A percentile compares a stretch with the other conserved stretches of the same genome.
Conservation (phyloP, 2,888 invertebrate species). For the Mantis religiosa region DNA sequence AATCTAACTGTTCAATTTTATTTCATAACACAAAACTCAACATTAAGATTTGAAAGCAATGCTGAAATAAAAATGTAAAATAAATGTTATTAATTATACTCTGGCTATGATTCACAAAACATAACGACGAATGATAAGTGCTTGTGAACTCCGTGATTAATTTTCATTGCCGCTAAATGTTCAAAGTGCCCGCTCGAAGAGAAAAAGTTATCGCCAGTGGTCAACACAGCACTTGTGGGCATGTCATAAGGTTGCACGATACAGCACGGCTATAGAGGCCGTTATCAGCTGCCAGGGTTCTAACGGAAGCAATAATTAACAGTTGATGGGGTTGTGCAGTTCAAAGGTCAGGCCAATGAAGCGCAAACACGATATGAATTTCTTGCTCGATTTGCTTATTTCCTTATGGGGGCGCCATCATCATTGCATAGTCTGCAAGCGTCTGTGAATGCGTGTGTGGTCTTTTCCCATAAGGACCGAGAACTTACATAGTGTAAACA, state of each 20-base stretch:
- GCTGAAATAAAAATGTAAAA: no score
- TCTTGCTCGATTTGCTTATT: background rate
- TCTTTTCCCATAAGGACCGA: background rate
- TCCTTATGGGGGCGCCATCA: background rate
- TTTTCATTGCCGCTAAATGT: background rate
- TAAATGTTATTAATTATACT: no score
- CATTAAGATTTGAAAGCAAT: no score
- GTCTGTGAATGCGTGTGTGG: background rate
- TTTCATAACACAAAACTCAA: no score
- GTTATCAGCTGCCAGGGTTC: background rate
- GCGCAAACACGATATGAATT: background rate
- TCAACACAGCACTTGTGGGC: background rate
- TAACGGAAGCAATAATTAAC: background rate
- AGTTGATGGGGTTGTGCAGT: background rate
- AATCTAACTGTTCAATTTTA: no score
- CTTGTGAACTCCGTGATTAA: background rate
- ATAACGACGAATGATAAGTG: no score
- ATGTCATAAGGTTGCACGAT: background rate
- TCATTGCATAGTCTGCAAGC: background rate
- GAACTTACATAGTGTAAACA: background rate
- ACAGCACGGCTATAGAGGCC: background rate
- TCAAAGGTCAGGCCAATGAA: background rate
- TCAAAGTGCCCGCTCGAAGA: background rate
- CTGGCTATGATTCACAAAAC: no score
- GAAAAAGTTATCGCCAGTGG: background rate